Evolutionary conservation across 2,797 vertebrate species (phyloP), one percentile per base, ranked within the genome.

Genomic region (Hemitrygon akajei): DNA sequence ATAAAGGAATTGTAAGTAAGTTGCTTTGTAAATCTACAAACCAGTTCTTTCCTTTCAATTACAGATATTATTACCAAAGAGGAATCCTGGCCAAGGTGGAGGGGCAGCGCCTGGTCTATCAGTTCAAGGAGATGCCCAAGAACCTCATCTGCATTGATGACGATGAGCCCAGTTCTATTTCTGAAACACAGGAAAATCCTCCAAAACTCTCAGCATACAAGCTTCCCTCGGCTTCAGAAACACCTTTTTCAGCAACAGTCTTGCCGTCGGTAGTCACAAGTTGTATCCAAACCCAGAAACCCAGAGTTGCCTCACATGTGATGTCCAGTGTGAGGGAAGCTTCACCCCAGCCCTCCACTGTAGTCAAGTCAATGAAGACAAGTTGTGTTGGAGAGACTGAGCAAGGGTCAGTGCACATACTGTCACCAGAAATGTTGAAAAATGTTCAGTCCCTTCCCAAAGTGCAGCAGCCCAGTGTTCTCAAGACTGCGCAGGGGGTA

Each of bases 1-100:
- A 34, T 89, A 66, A 10, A 63, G 16, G 60, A n/a, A 30, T 66
- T 66, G 60, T 89, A 37, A 89, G n/a, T 37, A 18, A 14, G 25
- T 10, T 11, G 4, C 12, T 7, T 30, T 73, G 3, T 92, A 73
- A 37, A 25, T 47, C 18, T 73, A 73, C 40, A 73, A 93, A 30
- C 73, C 71, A 1, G 27, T n/a, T 1, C 12, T 76, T 56, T 93
- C 30, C 71, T 71, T 94, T 86, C 40, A 56, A 81, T 30, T 94
- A 94, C 95, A 99, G 98, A 96, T 99, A 99, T 95, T 99, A 99
- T 96, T 99, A 99, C 96, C 99, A 99, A 96, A 98, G 99, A 95
- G 99, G 99, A 95, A 99, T 99, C 94, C 96, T 99, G 94, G 98
- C 99, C 95, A 99, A 99, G 96, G 99, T 99, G 30, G 99, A 99